These are phyloP conservation scores for Porites divaricata DNA, from an alignment of 92 coral and sea anemone species.

Conservation along the genomic window DNA sequence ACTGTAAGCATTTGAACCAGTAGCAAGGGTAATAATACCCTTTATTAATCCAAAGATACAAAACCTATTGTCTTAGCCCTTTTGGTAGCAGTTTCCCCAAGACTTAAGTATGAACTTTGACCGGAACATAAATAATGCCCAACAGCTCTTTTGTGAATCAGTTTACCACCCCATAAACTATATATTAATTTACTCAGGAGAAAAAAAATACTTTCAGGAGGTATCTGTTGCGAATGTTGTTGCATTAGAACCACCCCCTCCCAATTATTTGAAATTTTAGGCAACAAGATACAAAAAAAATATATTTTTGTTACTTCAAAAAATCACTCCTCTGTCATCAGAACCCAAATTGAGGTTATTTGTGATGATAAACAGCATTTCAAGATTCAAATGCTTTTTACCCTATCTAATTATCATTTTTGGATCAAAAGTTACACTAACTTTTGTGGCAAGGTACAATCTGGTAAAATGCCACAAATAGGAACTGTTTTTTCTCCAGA, in stretches of 20 bases:
- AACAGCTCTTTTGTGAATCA: no score
- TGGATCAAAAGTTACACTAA: slow-evolving; percentile 5
- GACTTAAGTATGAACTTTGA: no score
- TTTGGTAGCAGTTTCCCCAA: no score
- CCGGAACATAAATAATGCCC: no score
- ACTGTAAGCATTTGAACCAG: no score
- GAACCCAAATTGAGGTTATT: slow-evolving; percentile 1
- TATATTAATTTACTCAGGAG: no score
- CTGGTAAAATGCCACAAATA: background rate
- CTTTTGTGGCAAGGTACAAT: background rate
- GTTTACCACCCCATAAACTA: no score
- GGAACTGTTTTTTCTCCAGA: background rate
- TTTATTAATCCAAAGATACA: no score
- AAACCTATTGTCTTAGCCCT: no score
- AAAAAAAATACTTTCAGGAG: no score
- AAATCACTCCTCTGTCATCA: slow-evolving; percentile 4
- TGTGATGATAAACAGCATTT: background rate
- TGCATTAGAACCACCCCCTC: background rate
- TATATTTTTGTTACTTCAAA: background rate
- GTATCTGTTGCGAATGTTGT: no score
- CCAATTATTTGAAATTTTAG: background rate
- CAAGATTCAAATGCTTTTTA: slow-evolving; percentile 13
- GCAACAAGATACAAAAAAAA: background rate
- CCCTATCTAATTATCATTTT: background rate
- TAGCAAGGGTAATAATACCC: background rate